Evolutionary conservation across 2,888 invertebrate species (phyloP).

Genomic region (Cantharis lateralis): DNA sequence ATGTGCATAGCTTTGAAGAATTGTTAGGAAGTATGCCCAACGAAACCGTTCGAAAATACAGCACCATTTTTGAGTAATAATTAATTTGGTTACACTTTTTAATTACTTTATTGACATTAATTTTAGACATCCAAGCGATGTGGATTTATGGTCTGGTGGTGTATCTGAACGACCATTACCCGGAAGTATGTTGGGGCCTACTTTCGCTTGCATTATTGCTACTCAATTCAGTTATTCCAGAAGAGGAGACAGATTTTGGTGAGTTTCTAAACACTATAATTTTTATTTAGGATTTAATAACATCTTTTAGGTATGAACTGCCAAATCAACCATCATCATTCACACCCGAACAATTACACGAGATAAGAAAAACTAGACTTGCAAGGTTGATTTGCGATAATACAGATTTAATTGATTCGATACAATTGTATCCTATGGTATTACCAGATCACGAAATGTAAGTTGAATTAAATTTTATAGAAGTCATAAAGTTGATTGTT

Average conservation of each 20-base stretch:
- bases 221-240: conserved; percentile 89
- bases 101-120: background rate
- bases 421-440: conserved; percentile 91
- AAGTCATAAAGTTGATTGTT: conserved; percentile 9
- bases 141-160: conserved; percentile 94
- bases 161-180: conserved; percentile 89
- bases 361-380: conserved; percentile 79
- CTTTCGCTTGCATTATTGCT: conserved; percentile 92
- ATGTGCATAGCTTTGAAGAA: conserved; percentile 77
- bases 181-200: conserved; percentile 92
- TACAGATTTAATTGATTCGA: conserved; percentile 88
- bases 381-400: conserved; percentile 89
- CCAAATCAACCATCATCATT: conserved; percentile 91
- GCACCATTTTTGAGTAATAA: conserved; percentile 80
- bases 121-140: conserved; percentile 80
- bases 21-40: conserved; percentile 88
- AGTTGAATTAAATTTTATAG: conserved; percentile 55
- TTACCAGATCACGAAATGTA: conserved; percentile 92
- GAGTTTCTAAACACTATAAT: conserved; percentile 36
- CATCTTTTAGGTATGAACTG: conserved; percentile 72
- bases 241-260: conserved; percentile 92
- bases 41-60: conserved; percentile 80
- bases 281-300: background rate
- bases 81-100: background rate
- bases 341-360: conserved; percentile 82